Evolutionary conservation across 2,888 invertebrate genomes (phyloP), one percentile per base, ranked within the genome.

Genomic region (Operophtera brumata): DNA sequence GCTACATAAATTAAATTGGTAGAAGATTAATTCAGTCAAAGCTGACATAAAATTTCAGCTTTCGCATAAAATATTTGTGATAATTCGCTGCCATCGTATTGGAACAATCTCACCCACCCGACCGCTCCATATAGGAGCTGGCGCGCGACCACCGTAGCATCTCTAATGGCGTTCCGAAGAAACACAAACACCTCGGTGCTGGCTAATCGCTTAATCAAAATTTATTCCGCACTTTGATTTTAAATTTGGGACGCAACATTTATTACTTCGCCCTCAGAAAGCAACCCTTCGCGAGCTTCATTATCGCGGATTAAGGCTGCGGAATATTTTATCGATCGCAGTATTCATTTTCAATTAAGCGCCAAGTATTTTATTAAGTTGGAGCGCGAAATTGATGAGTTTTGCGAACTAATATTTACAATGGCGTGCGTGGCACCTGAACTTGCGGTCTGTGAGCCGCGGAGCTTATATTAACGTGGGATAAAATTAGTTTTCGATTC

Each of bases 291-390:
- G 83, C 79, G 77, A 77, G 73, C 82, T 89, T 90, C 89, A 90
- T 90, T 88, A 90, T 88, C 89, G 86, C 78, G 90, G 90, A 90
- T 90, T 90, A 90, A 86, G 80, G 82, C 86, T 86, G 87, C 76
- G 88, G 88, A 86, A 89, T 89, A 89, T 87, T 88, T 84, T 84
- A 88, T 89, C 89, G 90, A 90, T 89, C 89, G 82, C 83, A 85
- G 88, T 89, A 90, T 89, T 90, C 90, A 88, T 90, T 90, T 90
- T 90, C 90, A 90, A 90, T 90, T 89, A 90, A 88, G 88, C 87
- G 81, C 82, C 84, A 89, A 89, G 90, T 90, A 89, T 89, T 90
- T 90, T 90, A 90, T 90, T 89, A 89, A 89, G 89, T 90, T 87
- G 78, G 82, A 83, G 81, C 84, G 82, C 81, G 78, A 84, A 87